Evolutionary conservation across 37 sponge, comb jelly and placozoan genomes (phyloP), one percentile per base, ranked within the genome.

Genomic region (Hormiphora californensis): DNA sequence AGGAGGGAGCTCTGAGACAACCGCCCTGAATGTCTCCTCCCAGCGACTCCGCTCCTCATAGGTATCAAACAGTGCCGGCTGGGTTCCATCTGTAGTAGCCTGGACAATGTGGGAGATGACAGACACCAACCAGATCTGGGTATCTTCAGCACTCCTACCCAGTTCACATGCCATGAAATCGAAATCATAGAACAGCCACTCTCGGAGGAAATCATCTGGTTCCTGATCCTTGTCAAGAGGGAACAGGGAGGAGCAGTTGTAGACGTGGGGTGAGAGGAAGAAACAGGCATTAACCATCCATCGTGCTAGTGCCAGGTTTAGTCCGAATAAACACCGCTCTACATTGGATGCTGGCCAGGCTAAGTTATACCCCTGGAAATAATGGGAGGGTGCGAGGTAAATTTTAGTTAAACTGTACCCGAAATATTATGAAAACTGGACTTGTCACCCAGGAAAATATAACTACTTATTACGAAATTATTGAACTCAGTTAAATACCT

Each of bases 331-430:
- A 30, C 25, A 43, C 25, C 81, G 40, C 25, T 73, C 81, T n/a
- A 73, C 81, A 43, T 43, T 73, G 46, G 43, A 73, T 19, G 43
- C 23, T n/a, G 27, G 46, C 43, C 17, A 40, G 81, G 81, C 46
- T 40, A 73, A 17, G 27, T 73, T 73, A 46, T 73, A 41, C 0
- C 81, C 81, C 81, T 73, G 25, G 5, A 27, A 59, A 59, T 23
- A 59, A 59, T 59, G 62, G 12, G 15, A 49, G n/a, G n/a, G n/a
- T n/a, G n/a, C n/a, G n/a, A n/a, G n/a, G n/a, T n/a, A n/a, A n/a
- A n/a, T n/a, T n/a, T n/a, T n/a, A n/a, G n/a, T n/a, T n/a, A n/a
- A n/a, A n/a, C n/a, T n/a, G n/a, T n/a, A n/a, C n/a, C n/a, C n/a
- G n/a, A n/a, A n/a, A n/a, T n/a, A n/a, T n/a, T n/a, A n/a, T n/a